phyloP scores from a whole-genome alignment of 2,888 invertebrate genomes.

The Ischnus inquisitorius region DNA sequence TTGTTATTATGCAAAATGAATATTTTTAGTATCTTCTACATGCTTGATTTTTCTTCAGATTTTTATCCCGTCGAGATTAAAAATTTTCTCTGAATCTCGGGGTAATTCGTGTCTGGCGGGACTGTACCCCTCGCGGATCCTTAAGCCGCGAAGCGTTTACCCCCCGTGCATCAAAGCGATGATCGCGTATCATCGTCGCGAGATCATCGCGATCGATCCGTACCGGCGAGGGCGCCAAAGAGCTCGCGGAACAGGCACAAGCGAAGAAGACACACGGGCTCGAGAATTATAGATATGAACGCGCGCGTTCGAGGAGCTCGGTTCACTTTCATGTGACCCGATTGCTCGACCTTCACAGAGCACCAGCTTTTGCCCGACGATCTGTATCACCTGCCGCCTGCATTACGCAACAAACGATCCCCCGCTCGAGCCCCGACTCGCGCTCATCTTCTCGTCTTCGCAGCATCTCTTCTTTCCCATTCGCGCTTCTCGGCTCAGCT shows the following conservation, averaged over 20 bases:
- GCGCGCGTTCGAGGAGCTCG: conserved; percentile 11
- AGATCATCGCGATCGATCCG: neutral
- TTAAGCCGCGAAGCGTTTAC: conserved; percentile 53
- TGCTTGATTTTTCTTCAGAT: too few relatives aligned
- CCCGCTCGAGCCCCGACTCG: conserved; percentile 29
- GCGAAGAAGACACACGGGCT: conserved; percentile 7
- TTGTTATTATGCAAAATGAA: too few relatives aligned
- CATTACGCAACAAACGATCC: conserved; percentile 65
- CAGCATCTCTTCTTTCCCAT: conserved; percentile 22
- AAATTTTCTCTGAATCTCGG: too few relatives aligned
- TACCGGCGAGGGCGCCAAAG: conserved; percentile 9
- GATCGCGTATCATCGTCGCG: conserved; percentile 8
- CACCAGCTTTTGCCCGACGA: conserved; percentile 74
- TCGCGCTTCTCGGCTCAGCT: conserved; percentile 4
- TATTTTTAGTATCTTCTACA: too few relatives aligned
- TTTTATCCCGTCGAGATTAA: too few relatives aligned
- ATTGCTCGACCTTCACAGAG: conserved; percentile 79
- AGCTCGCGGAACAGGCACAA: neutral
- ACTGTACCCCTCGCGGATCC: too few relatives aligned
- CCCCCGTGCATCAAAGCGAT: neutral
- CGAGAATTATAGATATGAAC: neutral
- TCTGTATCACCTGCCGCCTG: conserved; percentile 77
- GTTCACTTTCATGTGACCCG: conserved; percentile 79
- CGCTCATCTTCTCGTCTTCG: conserved; percentile 32
- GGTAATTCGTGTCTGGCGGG: too few relatives aligned